A percentile compares a stretch with the other conserved stretches of the same genome.
Conservation (phyloP, 2,888 invertebrate genomes). For the Idaea dimidiata region DNA sequence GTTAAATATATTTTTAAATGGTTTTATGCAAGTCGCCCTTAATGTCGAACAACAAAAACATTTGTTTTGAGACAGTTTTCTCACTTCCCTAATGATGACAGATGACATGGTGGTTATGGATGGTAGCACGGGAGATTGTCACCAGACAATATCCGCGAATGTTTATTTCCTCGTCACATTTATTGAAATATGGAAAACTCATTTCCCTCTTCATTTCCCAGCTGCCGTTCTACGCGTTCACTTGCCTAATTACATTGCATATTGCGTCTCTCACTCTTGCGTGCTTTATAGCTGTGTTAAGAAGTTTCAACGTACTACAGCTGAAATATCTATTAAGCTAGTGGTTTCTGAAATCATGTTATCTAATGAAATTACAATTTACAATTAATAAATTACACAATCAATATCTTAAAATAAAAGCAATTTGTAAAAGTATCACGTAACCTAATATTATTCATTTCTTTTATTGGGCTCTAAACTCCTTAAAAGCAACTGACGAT, state of each 20-base stretch:
- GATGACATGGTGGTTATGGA: slow-evolving; percentile 25
- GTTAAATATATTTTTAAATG: too few species aligned
- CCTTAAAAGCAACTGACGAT: slow-evolving; percentile 27
- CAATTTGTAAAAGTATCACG: slow-evolving; percentile 29
- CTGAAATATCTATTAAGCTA: neutral
- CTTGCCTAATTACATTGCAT: slow-evolving; percentile 29
- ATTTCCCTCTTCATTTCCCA: slow-evolving; percentile 73
- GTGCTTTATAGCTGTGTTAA: slow-evolving; percentile 25
- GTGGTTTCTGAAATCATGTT: neutral
- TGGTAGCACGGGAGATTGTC: slow-evolving; percentile 47
- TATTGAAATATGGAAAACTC: slow-evolving; percentile 73
- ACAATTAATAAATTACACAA: neutral
- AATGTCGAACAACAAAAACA: neutral
- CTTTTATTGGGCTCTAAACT: slow-evolving; percentile 7
- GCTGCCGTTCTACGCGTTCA: slow-evolving; percentile 21
- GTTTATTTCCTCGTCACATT: slow-evolving; percentile 72
- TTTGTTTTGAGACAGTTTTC: neutral
- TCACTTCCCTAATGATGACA: slow-evolving; percentile 35
- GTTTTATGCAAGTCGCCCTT: too few species aligned
- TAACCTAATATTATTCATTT: slow-evolving; percentile 18
- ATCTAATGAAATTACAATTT: too few species aligned
- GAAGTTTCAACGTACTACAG: neutral
- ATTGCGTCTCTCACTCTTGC: slow-evolving; percentile 25
- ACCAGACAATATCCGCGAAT: slow-evolving; percentile 68
- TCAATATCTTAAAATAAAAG: neutral